Conservation (phyloP, 2,888 invertebrate species). For the Meiosimyza platycephala region DNA sequence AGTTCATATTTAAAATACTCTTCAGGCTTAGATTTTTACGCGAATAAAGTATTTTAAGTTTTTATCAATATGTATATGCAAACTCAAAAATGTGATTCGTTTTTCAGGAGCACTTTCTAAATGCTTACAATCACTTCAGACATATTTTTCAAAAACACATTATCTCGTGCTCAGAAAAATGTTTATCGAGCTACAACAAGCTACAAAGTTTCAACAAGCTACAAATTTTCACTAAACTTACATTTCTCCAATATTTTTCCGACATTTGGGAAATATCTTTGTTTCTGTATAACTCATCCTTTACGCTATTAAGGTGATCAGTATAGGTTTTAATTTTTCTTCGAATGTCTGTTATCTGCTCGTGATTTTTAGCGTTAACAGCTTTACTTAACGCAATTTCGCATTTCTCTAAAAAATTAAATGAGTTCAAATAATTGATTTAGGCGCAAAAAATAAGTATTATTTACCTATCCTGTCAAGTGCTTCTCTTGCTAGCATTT, state of each 20-base stretch:
- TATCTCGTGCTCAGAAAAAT: too few species aligned
- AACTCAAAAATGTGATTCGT: too few species aligned
- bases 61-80: too few species aligned
- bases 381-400: conserved; percentile 61
- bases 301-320: conserved; percentile 73
- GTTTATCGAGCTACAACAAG: too few species aligned
- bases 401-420: conserved; percentile 56
- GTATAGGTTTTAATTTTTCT: conserved; percentile 71
- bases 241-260: conserved; percentile 86
- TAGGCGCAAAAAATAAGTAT: background rate
- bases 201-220: too few species aligned
- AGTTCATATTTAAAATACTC: too few species aligned
- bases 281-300: conserved; percentile 72
- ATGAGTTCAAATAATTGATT: background rate
- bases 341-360: conserved; percentile 69
- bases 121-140: too few species aligned
- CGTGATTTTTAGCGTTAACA: conserved; percentile 57
- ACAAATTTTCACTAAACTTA: conserved; percentile 55
- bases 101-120: too few species aligned
- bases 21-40: too few species aligned
- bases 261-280: conserved; percentile 73
- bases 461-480: conserved; percentile 69
- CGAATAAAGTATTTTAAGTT: too few species aligned
- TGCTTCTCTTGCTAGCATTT: conserved; percentile 72
- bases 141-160: too few species aligned